Evolutionary conservation across 2,888 invertebrate species (phyloP), one percentile per base, ranked within the genome.

Genomic region (Ephialtes manifestator): DNA sequence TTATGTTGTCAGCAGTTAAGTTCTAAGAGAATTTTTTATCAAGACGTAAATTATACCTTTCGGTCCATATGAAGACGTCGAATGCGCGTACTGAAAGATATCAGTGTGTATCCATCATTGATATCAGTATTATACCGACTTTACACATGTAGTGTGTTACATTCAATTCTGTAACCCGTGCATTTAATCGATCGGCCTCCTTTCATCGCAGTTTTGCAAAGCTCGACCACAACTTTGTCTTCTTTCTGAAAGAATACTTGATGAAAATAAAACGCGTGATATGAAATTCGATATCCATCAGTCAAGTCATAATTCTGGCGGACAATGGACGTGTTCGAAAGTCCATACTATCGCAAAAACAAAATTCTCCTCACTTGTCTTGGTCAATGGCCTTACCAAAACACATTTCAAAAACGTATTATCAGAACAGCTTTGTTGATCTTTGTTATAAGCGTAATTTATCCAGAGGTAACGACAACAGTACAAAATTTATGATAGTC

Each of bases 371-470:
- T 86, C 11, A 74, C 7, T 24, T 75, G 65, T 39, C 79, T 87
- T 20, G 87, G 87, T 15, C 81, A 68, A 67, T 87, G 85, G 87
- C 83, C 87, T 7, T 84, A 75, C 39, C 82, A 87, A 35, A 63
- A 43, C 7, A 68, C 24, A 5, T n/a, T 60, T 10, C 77, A 78
- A 24, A 84, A 81, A 18, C 15, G 53, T 53, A 35, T 84, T n/a
- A 53, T 77, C 15, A 78, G 84, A 39, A 48, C 20, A 11, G 10
- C 28, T 18, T 31, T 81, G 46, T 48, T 53, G 20, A 46, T n/a
- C 24, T 28, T 55, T 7, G n/a, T 43, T 4, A 46, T 74, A 20
- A 81, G 84, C 72, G 35, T 84, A 18, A 15, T 43, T 53, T 58
- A 74, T 3, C 74, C 78, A 7, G 68, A 76, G 78, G 84, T 84